Evolutionary conservation across 2,888 invertebrate species (phyloP), one percentile per base, ranked within the genome.

Genomic region (Geotrupes spiniger): DNA sequence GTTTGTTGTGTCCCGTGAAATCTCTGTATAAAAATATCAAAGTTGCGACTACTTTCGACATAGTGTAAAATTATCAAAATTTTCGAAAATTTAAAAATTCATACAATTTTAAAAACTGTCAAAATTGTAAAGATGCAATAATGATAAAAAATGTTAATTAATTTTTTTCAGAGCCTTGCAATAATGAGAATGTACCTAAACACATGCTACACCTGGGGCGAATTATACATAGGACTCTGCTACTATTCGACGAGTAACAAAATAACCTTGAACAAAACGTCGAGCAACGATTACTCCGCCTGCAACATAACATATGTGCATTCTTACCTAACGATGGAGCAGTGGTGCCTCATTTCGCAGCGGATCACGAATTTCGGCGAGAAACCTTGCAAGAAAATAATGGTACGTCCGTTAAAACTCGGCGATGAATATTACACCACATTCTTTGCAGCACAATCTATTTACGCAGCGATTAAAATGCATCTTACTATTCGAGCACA

Each of bases 301-400:
- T 66, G 62, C 48, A 68, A 69, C 59, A 57, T 71, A 25, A 64
- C 66, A 2, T 70, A 69, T 56, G 52, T 71, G 36, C 72, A 72
- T 57, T 60, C 68, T 2, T 74, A 72, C 57, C 56, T 74, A 33
- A 62, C 60, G 9, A 49, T 60, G 2, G 64, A 68, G 46, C 65
- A 72, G 26, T 73, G 74, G 74, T 66, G 67, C 47, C 53, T 68
- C 11, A 64, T 74, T 48, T 65, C 67, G 3, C 69, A 74, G 55
- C 62, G 73, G 39, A 69, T 74, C 31, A 66, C 61, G 6, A 73
- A 74, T 64, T 74, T 73, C 58, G 74, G 73, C 2, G 69, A 70
- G 52, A 49, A 60, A 48, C 62, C 67, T 8, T 73, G 72, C 54
- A 71, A 63, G 46, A 36, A 56, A 49, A 52, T 63, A 21, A 58